Evolutionary conservation across 2,888 invertebrate species (phyloP), one percentile per base, ranked within the genome.

Genomic region (Onchidella celtica): DNA sequence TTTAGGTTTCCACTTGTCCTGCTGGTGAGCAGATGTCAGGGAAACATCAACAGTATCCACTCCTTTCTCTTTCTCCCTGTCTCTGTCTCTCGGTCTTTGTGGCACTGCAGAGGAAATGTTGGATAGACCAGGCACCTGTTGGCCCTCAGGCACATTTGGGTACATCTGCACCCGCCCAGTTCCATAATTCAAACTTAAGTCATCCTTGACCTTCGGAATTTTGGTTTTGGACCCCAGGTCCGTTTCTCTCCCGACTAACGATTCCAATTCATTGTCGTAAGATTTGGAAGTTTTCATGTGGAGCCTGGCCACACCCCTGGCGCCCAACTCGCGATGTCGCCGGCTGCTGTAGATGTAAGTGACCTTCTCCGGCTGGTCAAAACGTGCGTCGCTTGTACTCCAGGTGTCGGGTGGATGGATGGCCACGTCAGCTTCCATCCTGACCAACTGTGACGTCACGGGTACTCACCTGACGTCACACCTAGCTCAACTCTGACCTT

Each of bases 341-440:
- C 72, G 11, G 34, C 36, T 27, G 34, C 79, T 34, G 55, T 73
- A 73, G 32, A 79, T 65, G 47, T 65, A 79, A 2, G 38, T 73
- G 47, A 79, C 73, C 72, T 79, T 72, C 9, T 63, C 73, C 0
- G 57, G 73, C 29, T 38, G 47, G 21, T 69, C 66, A n/a, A 38
- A 70, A 21, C 27, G 34, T 0, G 68, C 68, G 6, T 75, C 81
- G 11, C 66, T 69, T 29, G 72, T n/a, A 29, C 69, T 34, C 75
- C 75, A 81, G 36, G 57, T 75, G 32, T 75, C 75, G 6, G 63
- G n/a, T 1, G 57, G 36, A 27, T 65, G 79, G 36, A 40, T 68
- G 9, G 81, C 74, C 11, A 81, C 81, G 47, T 81, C 61, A 6
- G 81, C 63, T 65, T 81, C 81, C 81, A 81, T 81, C 36, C 36